Evolutionary conservation across 2,113 vertebrate species (phyloP).

Genomic region (Bambusicola thoracicus): DNA sequence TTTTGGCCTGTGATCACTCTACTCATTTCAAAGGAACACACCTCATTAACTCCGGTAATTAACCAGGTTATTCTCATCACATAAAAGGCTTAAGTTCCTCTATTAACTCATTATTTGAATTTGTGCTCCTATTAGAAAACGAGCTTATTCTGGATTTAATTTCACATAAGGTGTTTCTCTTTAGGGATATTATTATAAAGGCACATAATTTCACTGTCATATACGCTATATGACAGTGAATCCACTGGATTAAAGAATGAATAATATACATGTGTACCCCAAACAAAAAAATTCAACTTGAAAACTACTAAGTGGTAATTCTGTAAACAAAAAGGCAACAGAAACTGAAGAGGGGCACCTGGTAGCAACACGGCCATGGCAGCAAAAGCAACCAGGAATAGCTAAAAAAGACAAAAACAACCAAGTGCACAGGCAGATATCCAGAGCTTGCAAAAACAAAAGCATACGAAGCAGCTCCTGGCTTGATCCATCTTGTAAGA

Average conservation of each 20-base stretch:
- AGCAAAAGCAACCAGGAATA: not conserved
- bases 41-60: constrained; percentile 58
- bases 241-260: not conserved
- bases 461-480: not conserved
- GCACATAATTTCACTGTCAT: not conserved
- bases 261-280: not conserved
- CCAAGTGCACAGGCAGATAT: not conserved
- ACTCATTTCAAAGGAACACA: constrained; percentile 7
- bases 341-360: not conserved
- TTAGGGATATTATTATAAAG: not conserved
- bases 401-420: not conserved
- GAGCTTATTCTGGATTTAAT: constrained; percentile 13
- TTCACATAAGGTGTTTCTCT: constrained; percentile 19
- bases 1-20: constrained; percentile 3
- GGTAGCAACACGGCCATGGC: not conserved
- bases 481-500: not conserved
- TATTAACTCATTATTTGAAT: constrained; percentile 55
- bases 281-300: not conserved
- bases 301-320: not conserved
- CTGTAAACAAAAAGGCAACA: not conserved
- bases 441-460: not conserved
- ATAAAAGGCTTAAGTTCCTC: constrained; percentile 44
- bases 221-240: not conserved
- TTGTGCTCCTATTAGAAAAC: constrained; percentile 4
- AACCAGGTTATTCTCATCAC: constrained; percentile 59